Evolutionary conservation across 2,797 vertebrate species (phyloP).

Genomic region (Dromococcyx pavoninus): DNA sequence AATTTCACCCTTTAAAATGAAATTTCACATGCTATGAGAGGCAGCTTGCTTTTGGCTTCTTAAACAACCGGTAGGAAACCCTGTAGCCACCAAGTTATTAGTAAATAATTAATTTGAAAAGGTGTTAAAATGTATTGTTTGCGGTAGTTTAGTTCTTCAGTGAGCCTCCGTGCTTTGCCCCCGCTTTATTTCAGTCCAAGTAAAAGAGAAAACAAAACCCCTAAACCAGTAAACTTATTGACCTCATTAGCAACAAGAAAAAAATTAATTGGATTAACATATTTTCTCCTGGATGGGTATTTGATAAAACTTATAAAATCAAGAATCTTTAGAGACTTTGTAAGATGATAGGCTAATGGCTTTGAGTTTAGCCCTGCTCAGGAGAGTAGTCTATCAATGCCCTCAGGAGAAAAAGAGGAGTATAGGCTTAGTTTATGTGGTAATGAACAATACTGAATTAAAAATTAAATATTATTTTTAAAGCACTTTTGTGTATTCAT

Average conservation of each 20-base stretch:
- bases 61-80: not conserved
- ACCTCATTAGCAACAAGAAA: not conserved
- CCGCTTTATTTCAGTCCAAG: not conserved
- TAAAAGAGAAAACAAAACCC: not conserved
- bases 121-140: not conserved
- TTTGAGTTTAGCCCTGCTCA: not conserved
- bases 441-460: slow-evolving; percentile 5
- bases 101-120: not conserved
- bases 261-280: not conserved
- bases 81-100: not conserved
- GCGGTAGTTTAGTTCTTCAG: not conserved
- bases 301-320: not conserved
- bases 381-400: not conserved
- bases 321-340: not conserved
- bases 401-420: not conserved
- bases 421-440: not conserved
- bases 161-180: not conserved
- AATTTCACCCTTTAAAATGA: not conserved
- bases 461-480: slow-evolving; percentile 17
- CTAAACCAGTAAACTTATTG: not conserved
- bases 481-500: not conserved
- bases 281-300: not conserved
- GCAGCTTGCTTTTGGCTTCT: not conserved
- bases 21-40: not conserved
- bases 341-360: not conserved